Evolutionary conservation across 2,113 vertebrate genomes (phyloP), one percentile per base, ranked within the genome.

Genomic region (Theropithecus gelada): DNA sequence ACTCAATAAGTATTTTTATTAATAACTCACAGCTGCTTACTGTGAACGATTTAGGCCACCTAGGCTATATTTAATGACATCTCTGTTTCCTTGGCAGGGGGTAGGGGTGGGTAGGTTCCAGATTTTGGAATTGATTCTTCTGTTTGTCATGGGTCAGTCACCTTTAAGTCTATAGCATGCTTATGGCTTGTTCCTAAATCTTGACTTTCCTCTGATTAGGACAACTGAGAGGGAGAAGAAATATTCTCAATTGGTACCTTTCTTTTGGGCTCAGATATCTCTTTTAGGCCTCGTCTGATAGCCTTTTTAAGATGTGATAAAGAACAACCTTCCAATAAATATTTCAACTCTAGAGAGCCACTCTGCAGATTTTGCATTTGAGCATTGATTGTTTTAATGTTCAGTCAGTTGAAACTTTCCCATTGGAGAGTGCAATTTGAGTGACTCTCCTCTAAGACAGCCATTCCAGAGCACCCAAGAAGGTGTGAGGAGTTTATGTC

Each of bases 381-480:
- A 59, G 75, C 64, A 38, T 13, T 93, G 86, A 79, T 75, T 95
- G 61, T 75, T 9, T 72, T 92, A 88, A 87, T 89, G 61, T 50
- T 52, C 7, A 84, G 45, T 52, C 45, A 73, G 27, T 92, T 27
- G 85, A 52, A 97, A 64, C 59, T 68, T 48, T 87, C 72, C 45
- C 30, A 12, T 23, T 66, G 89, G 61, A 70, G 81, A 94, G 52
- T 89, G 1, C 25, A 22, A 14, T 75, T 40, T 87, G 50, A 76
- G 27, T 17, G 70, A 73, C 68, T 59, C 3, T 81, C n/a, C 38
- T 94, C 50, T 73, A 59, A 55, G 84, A 79, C 7, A 59, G 45
- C 25, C 35, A 92, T 94, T 97, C 61, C 84, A n/a, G 73, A 97
- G 57, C 81, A 86, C 64, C 80, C 81, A 78, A 72, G 73, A 96